Evolutionary conservation across 2,888 invertebrate genomes (phyloP).

Genomic region (Prosopocoilus inquinatus): DNA sequence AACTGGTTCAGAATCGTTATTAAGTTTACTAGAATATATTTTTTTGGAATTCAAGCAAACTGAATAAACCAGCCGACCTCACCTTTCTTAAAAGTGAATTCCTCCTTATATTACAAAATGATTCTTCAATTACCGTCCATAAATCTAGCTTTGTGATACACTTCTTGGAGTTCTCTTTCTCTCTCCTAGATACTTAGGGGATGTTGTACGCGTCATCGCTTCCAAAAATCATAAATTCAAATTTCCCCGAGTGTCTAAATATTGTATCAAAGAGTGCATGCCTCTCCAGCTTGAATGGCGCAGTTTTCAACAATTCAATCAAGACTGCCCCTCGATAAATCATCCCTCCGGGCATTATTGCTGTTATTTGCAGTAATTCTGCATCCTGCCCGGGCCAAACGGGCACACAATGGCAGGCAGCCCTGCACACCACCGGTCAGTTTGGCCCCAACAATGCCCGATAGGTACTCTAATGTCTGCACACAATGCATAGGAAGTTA

Average conservation of each 20-base stretch:
- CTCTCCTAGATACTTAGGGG: no score
- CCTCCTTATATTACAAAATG: no score
- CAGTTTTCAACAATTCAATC: slow-evolving; percentile 31
- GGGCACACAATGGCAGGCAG: slow-evolving; percentile 39
- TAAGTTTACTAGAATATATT: no score
- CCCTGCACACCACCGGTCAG: slow-evolving; percentile 46
- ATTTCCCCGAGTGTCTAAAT: slow-evolving; percentile 31
- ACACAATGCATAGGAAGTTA: slow-evolving; percentile 31
- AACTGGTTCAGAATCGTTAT: no score
- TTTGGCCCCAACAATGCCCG: slow-evolving; percentile 27
- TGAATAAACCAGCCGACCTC: no score
- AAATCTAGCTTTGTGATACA: no score
- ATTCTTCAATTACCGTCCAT: no score
- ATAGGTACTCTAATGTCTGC: slow-evolving; percentile 31
- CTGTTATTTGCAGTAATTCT: slow-evolving; percentile 46
- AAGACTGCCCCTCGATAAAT: slow-evolving; percentile 42
- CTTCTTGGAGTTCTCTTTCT: no score
- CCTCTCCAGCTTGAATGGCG: slow-evolving; percentile 28
- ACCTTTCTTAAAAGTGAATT: no score
- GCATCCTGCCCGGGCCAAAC: slow-evolving; percentile 44
- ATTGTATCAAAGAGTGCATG: slow-evolving; percentile 23
- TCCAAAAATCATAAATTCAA: slow-evolving; percentile 27
- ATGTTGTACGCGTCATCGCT: slow-evolving; percentile 3
- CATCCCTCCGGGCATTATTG: slow-evolving; percentile 44
- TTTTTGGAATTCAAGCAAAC: no score